These are phyloP conservation scores for Lota lota DNA, from an alignment of 2,113 vertebrate genomes.

Conservation along the genomic window DNA sequence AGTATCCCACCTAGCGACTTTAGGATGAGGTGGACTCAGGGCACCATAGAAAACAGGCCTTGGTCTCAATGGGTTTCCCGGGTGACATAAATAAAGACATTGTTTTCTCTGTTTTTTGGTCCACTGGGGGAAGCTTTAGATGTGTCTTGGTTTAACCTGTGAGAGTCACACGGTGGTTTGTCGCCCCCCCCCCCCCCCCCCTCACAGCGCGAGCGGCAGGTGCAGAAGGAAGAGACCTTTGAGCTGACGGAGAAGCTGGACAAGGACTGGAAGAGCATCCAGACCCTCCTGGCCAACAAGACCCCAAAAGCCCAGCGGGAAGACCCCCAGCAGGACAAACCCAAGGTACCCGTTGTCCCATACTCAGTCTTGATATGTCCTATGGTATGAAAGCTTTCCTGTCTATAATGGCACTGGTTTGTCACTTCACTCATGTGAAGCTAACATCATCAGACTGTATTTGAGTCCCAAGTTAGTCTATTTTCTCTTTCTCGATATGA, in stretches of 20 bases:
- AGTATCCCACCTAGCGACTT: too few relatives aligned
- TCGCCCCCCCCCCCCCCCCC: not conserved
- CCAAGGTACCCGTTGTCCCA: conserved; percentile 72
- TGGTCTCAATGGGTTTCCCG: too few relatives aligned
- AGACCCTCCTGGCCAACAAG: conserved; percentile 79
- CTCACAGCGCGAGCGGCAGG: conserved; percentile 84
- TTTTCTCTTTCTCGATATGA: too few relatives aligned
- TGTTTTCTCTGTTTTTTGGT: too few relatives aligned
- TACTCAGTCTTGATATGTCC: not conserved
- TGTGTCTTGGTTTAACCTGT: not conserved
- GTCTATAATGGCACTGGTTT: too few relatives aligned
- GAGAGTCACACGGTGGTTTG: not conserved
- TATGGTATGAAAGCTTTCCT: too few relatives aligned
- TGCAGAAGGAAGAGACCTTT: conserved; percentile 82
- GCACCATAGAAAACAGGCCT: too few relatives aligned
- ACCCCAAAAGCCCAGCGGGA: conserved; percentile 63
- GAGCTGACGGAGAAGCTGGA: conserved; percentile 95
- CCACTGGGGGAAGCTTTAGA: not conserved
- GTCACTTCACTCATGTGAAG: too few relatives aligned
- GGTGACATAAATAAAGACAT: too few relatives aligned
- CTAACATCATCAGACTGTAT: too few relatives aligned
- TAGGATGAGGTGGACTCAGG: too few relatives aligned
- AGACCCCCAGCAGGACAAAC: conserved; percentile 71
- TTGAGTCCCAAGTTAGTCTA: too few relatives aligned
- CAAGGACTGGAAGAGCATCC: conserved; percentile 90